Base-by-base conservation (phyloP, 2,888 invertebrate genomes). In the Cephalotes varians region DNA sequence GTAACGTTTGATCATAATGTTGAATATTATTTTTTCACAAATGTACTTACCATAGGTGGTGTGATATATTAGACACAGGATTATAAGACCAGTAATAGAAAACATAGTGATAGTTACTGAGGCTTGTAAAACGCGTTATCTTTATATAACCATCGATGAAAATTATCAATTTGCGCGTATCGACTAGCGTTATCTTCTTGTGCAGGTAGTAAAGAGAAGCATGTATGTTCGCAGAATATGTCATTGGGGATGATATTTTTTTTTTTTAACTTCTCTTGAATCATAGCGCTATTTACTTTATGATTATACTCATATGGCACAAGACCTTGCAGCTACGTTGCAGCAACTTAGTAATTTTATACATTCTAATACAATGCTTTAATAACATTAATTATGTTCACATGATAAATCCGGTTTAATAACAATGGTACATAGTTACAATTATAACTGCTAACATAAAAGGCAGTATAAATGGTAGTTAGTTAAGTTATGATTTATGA, bases 141-240 rank as follows among this genome's bases (percentile, higher is more conserved):
- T 54, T 71, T 71, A 71, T 71, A 71, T 71, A 71, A n/a, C n/a
- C 21, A 18, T 54, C 10, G 18, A 54, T 37, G 18, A 2, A 25
- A 71, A 15, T 71, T 34, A 54, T 71, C 71, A 37, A 2, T 37
- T 25, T 15, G 9, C 6, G 5, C 25, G 6, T 37, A 51, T 71
- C 18, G 15, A 54, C 34, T 21, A 0, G 1, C 28, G 56, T 60
- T 60, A 62, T 62, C 34, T 37, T 62, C 1, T 0, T 12, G 37
- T 12, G 6, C 4, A 21, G 62, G 21, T 62, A 37, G 34, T 34
- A 62, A 5, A 37, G 12, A 12, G 21, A 34, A 18, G n/a, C n/a
- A n/a, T n/a, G n/a, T 21, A 49, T n/a, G n/a, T 62, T 37, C 37
- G 21, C 21, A 37, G 60, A 37, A 62, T 31, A 2, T 37, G n/a